Evolutionary conservation across 2,113 vertebrate genomes (phyloP), one percentile per base, ranked within the genome.

Genomic region (Phycodurus eques): DNA sequence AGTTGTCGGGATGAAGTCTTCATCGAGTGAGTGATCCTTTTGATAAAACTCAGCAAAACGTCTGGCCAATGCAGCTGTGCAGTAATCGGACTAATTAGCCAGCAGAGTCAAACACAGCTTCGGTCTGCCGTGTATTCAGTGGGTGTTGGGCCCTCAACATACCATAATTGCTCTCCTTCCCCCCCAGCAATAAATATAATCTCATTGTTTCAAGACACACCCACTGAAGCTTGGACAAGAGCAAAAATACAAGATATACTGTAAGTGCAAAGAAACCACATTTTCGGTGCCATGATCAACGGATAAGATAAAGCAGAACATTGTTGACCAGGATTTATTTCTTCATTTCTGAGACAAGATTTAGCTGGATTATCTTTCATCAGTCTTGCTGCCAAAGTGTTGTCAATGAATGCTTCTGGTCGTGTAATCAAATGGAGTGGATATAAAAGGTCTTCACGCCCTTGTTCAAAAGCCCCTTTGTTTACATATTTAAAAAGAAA

Each of bases 1-100:
- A 92, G 90, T 94, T 94, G 95, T 95, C 93, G 93, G 88, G 84
- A 92, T 89, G 90, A 92, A 92, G 90, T 92, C 94, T 92, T 93
- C 91, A 81, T 87, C 78, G 80, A 92, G 92, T 91, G 92, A 93
- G 90, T 95, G 94, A 97, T 95, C 94, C 95, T 94, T 96, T 94
- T 94, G 95, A 97, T 95, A 94, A 93, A 94, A 90, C 91, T 86
- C 92, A 83, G 77, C 90, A 92, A 95, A 94, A 92, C 89, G 94
- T 94, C 94, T 92, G 91, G 93, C 93, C 92, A 94, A 96, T 87
- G 94, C 95, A 95, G 94, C 95, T 95, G 95, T 83, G 89, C 93
- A 94, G 92, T 97, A 98, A 98, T 97, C 95, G 95, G 90, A 96
- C 95, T 98, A 98, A 98, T 98, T 97, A 98, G 94, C 95, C 93